Percentiles rank a stretch among this genome's conserved stretches.
phyloP scores from a whole-genome alignment of 2,113 vertebrate species.

The Rhipidura dahli region DNA sequence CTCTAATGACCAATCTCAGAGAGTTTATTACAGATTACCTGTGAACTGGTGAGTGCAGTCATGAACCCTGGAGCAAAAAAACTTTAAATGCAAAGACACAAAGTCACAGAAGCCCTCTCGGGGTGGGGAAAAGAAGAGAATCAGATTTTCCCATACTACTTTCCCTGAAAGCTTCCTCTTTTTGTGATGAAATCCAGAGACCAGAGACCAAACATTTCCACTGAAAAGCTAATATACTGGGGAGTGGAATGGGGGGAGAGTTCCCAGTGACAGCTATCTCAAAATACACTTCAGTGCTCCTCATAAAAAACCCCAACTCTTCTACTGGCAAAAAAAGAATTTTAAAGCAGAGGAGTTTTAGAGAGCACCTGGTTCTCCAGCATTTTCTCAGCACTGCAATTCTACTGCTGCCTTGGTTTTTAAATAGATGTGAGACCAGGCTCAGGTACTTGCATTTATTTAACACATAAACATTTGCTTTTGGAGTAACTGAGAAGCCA shows the following conservation, averaged over 20 bases:
- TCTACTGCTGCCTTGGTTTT: not conserved
- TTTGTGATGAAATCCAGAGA: not conserved
- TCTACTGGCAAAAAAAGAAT: not conserved
- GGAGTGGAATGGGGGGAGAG: not conserved
- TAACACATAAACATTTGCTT: not conserved
- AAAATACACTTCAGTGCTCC: not conserved
- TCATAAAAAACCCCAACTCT: not conserved
- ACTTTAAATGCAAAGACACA: not conserved
- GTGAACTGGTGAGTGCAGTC: not conserved
- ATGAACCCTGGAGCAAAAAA: not conserved
- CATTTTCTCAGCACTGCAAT: not conserved
- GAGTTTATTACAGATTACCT: not conserved
- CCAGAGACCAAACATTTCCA: not conserved
- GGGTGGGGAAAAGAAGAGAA: not conserved
- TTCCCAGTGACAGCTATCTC: not conserved
- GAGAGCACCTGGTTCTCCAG: not conserved
- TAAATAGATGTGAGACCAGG: not conserved
- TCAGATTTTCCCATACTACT: not conserved
- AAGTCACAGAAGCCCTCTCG: not conserved
- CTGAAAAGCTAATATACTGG: not conserved
- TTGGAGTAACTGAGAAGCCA: not conserved
- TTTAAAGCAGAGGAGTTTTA: not conserved
- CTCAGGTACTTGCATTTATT: not conserved
- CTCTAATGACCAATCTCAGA: not conserved
- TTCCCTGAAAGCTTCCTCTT: slow-evolving; percentile 16